Evolutionary conservation across 2,113 vertebrate genomes (phyloP), one percentile per base, ranked within the genome.

Genomic region (Anolis sagrei): DNA sequence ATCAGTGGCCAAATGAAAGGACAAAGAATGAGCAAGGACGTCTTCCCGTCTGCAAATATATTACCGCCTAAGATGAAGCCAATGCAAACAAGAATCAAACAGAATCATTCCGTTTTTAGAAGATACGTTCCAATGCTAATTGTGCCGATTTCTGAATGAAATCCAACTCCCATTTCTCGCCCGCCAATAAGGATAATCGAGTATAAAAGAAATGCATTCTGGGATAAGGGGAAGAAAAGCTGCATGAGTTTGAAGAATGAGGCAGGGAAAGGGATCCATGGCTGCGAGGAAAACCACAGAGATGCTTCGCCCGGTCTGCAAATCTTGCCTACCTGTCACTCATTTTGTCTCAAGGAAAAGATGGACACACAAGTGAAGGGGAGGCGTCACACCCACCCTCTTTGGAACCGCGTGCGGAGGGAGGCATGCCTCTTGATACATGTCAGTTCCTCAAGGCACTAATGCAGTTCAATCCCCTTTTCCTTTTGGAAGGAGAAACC

Each of bases 261-360:
- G 70, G 29, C 51, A 86, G 85, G 13, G 68, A 74, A 34, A 84
- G 70, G 29, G 44, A 87, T 77, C 88, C 83, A 83, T 83, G 80
- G 64, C 76, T 90, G 79, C 81, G 34, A 68, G 32, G 84, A 91
- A 91, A 90, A 89, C 87, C 92, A 93, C 89, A 91, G 89, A 90
- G 85, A 70, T 87, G 84, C 89, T 83, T 88, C 86, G 87, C 74
- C 89, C 82, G 86, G 76, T 76, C 1, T 2, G n/a, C 87, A 79
- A 83, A 87, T 90, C 34, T 69, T 3, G 62, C 32, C 4, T 19
- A 84, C 81, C 82, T 51, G 85, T 86, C 92, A 84, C 93, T 91
- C 91, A 93, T 94, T 93, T 94, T 91, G 89, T 86, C n/a, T 62
- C 87, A 7, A 6, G 61, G 68, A n/a, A 32, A 51, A 32, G 39